These are phyloP conservation scores for Australoheros facetus DNA, from an alignment of 2,797 vertebrate genomes.

Conservation along the genomic window DNA sequence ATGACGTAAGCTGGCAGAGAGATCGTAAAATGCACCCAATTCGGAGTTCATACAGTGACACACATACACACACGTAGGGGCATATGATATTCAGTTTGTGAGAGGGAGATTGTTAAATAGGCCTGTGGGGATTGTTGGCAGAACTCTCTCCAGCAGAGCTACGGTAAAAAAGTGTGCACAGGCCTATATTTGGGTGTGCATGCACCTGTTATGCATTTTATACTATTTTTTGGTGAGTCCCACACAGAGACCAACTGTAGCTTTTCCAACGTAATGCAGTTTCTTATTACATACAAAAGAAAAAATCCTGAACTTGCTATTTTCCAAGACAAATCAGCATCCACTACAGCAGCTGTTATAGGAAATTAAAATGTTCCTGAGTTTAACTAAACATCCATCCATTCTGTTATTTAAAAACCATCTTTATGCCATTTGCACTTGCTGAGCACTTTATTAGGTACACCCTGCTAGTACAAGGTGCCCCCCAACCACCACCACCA, in stretches of 20 bases:
- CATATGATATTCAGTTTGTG: conserved; percentile 17
- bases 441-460: neutral
- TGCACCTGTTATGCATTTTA: conserved; percentile 7
- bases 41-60: conserved; percentile 29
- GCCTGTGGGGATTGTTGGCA: conserved; percentile 40
- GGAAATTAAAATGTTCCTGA: neutral
- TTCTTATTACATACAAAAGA: neutral
- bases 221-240: neutral
- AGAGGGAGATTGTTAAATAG: conserved; percentile 36
- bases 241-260: neutral
- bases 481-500: neutral
- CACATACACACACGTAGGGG: conserved; percentile 17
- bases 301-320: neutral
- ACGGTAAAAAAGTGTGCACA: neutral
- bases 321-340: neutral
- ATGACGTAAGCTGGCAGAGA: conserved; percentile 68
- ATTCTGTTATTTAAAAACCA: neutral
- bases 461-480: neutral
- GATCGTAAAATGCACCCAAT: conserved; percentile 51
- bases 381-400: neutral
- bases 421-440: neutral
- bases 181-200: neutral
- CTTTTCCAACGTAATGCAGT: neutral
- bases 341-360: neutral
- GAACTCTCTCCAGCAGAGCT: conserved; percentile 11